These are phyloP conservation scores for Allenopithecus nigroviridis DNA, from an alignment of 2,797 vertebrate species.

Conservation along the genomic window DNA sequence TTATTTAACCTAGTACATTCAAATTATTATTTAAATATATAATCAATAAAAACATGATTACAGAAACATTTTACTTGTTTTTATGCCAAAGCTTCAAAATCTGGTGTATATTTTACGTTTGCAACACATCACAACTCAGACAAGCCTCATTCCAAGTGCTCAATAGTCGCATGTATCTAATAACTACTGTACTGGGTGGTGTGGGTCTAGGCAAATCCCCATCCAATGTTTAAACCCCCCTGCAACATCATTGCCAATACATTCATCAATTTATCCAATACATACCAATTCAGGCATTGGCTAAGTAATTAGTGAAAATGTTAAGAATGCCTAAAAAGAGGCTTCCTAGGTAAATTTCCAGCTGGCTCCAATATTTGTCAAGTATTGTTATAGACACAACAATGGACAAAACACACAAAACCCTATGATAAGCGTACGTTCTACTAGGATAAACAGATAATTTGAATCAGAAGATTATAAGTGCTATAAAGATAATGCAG, in stretches of 20 bases:
- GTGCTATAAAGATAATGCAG: not conserved
- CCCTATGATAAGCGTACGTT: not conserved
- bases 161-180: not conserved
- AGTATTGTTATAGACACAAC: not conserved
- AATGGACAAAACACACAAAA: not conserved
- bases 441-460: not conserved
- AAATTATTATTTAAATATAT: conserved; percentile 35
- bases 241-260: not conserved
- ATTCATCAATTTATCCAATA: not conserved
- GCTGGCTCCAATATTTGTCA: not conserved
- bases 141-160: not conserved
- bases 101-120: not conserved
- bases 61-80: not conserved
- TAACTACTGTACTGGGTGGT: not conserved
- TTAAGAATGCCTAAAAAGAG: not conserved
- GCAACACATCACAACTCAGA: not conserved
- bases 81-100: not conserved
- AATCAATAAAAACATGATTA: not conserved
- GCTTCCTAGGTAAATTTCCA: too few species aligned
- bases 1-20: not conserved
- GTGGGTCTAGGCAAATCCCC: not conserved
- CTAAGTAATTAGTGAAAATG: conserved; percentile 1
- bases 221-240: not conserved
- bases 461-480: not conserved
- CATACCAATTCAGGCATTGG: not conserved